Percentiles rank a stretch among this genome's conserved stretches.
Evolutionary conservation across 2,888 invertebrate genomes (phyloP).

Genomic region (Gerris lacustris): DNA sequence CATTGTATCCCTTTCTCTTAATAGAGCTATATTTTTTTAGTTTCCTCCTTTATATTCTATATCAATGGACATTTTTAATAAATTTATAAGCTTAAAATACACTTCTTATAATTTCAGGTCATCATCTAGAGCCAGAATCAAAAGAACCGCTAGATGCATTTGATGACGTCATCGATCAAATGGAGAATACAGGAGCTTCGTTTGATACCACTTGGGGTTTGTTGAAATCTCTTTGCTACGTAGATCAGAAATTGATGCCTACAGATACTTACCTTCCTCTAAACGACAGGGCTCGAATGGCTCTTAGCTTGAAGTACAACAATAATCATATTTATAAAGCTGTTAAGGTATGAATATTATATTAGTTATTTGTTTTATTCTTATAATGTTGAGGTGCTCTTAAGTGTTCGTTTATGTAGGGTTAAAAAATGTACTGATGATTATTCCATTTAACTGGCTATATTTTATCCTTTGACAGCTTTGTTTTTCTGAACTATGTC

Average conservation of each 20-base stretch:
- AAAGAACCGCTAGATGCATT: conserved; percentile 48
- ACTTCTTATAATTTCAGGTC: conserved; percentile 9
- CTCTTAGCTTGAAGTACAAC: conserved; percentile 59
- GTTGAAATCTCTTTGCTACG: conserved; percentile 68
- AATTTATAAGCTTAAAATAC: too few species aligned
- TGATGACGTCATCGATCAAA: conserved; percentile 54
- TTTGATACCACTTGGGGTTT: conserved; percentile 77
- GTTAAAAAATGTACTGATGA: too few species aligned
- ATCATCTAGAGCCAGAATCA: conserved; percentile 31
- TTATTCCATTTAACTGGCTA: too few species aligned
- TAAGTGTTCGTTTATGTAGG: too few species aligned
- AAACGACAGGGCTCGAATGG: conserved; percentile 63
- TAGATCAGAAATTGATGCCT: conserved; percentile 67
- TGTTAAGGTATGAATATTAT: conserved; percentile 40
- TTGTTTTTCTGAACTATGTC: too few species aligned
- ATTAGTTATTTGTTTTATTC: neutral
- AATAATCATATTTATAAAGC: conserved; percentile 56
- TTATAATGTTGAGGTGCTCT: conserved; percentile 31
- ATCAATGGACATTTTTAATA: too few species aligned
- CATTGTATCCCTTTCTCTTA: too few species aligned
- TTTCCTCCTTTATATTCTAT: too few species aligned
- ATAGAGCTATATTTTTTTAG: too few species aligned
- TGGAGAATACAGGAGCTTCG: conserved; percentile 60
- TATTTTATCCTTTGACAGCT: too few species aligned
- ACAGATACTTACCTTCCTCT: conserved; percentile 64